Evolutionary conservation across 2,888 invertebrate species (phyloP).

Genomic region (Epsilonema sp.): DNA sequence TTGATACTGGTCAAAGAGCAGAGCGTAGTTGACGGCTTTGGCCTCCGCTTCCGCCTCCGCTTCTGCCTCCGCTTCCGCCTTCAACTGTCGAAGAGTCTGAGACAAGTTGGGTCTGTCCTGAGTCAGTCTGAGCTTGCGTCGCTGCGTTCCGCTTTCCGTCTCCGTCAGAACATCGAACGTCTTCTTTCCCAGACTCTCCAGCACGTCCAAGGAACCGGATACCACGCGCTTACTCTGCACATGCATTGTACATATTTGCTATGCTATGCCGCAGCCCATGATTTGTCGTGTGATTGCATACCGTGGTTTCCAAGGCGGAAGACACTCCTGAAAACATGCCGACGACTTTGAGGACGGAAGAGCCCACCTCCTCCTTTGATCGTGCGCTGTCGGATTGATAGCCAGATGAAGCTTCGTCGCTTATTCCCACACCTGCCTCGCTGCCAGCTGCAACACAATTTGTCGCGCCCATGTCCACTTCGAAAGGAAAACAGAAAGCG

Average conservation of each 20-base stretch:
- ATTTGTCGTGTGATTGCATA: too few species aligned
- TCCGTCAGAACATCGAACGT: conserved; percentile 79
- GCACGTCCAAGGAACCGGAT: conserved; percentile 43
- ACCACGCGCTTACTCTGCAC: conserved; percentile 45
- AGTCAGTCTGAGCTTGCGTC: conserved; percentile 40
- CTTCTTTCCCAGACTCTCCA: conserved; percentile 77
- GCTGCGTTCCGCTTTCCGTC: conserved; percentile 63
- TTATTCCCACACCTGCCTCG: background rate
- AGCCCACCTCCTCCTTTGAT: too few species aligned
- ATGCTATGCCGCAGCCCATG: too few species aligned
- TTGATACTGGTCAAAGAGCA: too few species aligned
- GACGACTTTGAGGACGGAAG: too few species aligned
- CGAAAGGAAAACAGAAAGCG: too few species aligned
- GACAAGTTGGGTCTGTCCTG: conserved; percentile 29
- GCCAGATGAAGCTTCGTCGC: conserved; percentile 1
- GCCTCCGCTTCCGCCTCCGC: too few species aligned
- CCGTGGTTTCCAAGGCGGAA: background rate
- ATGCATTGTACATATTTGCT: too few species aligned
- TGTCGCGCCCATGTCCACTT: background rate
- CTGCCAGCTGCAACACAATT: conserved; percentile 1
- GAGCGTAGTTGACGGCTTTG: too few species aligned
- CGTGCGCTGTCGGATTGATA: background rate
- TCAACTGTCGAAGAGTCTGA: conserved; percentile 14
- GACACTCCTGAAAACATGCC: background rate
- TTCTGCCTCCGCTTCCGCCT: background rate